Evolutionary conservation across 2,797 vertebrate genomes (phyloP), one percentile per base, ranked within the genome.

Genomic region (Champsocephalus gunnari): DNA sequence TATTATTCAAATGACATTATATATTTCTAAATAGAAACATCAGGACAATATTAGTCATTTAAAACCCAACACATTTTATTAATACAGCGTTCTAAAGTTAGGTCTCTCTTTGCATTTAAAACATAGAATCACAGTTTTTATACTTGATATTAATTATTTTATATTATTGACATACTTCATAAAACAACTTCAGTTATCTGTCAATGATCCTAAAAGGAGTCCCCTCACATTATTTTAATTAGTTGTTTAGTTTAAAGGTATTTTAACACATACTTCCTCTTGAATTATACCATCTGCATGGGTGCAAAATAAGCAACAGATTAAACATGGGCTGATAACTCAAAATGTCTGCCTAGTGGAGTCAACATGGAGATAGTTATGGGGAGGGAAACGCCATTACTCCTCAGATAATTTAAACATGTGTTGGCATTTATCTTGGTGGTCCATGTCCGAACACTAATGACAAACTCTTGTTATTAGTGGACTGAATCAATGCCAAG

Each of bases 341-440:
- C 51, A 84, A 86, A 88, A 88, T 85, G 87, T 86, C 80, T 43
- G 55, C 60, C 12, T 12, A 59, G 73, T 73, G 8, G 58, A 87
- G 89, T 87, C 86, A 87, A 87, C 75, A 67, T 64, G 71, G 75
- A 38, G 83, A 83, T 85, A 81, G 85, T 90, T 82, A 78, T 73
- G 58, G 81, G 71, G 83, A 82, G 77, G 76, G 66, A 86, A 88
- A 89, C 73, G 63, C 85, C 87, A 87, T 90, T 87, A 88, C 82
- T 90, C 90, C 90, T 84, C 72, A 86, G 88, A 92, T 91, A 86
- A 88, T 92, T 90, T 88, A 92, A 93, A 92, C 92, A 93, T 92
- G 84, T 93, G 92, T 81, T 92, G 90, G 89, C 92, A 90, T 93
- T 93, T 92, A 92, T 93, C 90, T 91, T 92, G 92, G 88, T 89